Conservation (phyloP, 2,888 invertebrate species). For the Patella pellucida region DNA sequence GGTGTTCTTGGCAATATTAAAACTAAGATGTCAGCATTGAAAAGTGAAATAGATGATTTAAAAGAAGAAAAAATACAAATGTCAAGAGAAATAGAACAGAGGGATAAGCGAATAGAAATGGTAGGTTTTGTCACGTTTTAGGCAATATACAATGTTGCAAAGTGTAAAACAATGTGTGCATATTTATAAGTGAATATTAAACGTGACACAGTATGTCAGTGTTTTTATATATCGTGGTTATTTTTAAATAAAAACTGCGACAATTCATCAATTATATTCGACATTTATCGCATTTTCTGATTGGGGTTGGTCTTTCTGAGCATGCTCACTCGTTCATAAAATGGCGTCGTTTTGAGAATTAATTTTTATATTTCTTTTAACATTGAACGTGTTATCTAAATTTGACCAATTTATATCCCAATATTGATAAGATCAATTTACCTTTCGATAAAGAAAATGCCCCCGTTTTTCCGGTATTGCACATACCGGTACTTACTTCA, state of each 20-base stretch:
- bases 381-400: too few species aligned
- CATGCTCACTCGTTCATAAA: not conserved
- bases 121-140: slow-evolving; percentile 33
- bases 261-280: too few species aligned
- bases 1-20: slow-evolving; percentile 1
- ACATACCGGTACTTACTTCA: too few species aligned
- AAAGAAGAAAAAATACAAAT: not conserved
- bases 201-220: too few species aligned
- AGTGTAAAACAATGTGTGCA: not conserved
- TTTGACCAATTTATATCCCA: too few species aligned
- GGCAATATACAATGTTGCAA: slow-evolving; percentile 21
- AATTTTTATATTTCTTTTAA: not conserved
- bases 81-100: not conserved
- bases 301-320: slow-evolving; percentile 6
- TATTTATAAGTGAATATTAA: too few species aligned
- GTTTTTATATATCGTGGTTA: too few species aligned
- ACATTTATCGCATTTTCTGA: not conserved
- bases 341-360: slow-evolving; percentile 1
- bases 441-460: too few species aligned
- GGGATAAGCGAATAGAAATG: slow-evolving; percentile 13
- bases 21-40: slow-evolving; percentile 4
- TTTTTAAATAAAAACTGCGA: too few species aligned
- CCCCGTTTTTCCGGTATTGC: too few species aligned
- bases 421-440: too few species aligned
- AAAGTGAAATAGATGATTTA: not conserved